phyloP scores from a whole-genome alignment of 2,113 vertebrate genomes.

The Excalfactoria chinensis region DNA sequence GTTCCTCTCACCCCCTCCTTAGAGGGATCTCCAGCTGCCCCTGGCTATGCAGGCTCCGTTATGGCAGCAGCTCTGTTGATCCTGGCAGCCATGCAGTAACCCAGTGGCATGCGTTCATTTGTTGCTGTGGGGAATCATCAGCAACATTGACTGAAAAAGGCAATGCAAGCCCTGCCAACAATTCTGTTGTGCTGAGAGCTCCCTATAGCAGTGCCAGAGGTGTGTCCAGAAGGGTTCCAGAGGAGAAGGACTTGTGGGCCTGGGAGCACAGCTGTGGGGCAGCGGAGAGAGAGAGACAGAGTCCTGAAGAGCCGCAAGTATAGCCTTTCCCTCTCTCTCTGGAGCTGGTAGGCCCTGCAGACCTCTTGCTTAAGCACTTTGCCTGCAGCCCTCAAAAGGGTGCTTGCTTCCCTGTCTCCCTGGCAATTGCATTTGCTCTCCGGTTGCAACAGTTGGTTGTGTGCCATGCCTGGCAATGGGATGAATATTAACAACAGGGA shows the following conservation, averaged over 20 bases:
- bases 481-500: not conserved
- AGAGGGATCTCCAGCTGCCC: not conserved
- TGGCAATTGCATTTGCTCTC: accelerated
- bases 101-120: accelerated
- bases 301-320: not conserved
- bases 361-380: not conserved
- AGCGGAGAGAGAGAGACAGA: not conserved
- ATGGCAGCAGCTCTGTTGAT: not conserved
- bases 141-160: not conserved
- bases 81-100: not conserved
- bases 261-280: not conserved
- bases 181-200: not conserved
- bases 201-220: accelerated
- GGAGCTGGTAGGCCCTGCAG: not conserved
- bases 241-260: not conserved
- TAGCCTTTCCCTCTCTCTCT: not conserved
- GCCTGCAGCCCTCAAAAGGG: not conserved
- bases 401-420: not conserved
- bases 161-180: not conserved
- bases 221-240: accelerated
- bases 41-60: not conserved
- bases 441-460: not conserved
- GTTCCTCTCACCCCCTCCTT: not conserved
- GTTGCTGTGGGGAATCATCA: not conserved
- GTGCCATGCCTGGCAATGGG: accelerated